Evolutionary conservation across 2,888 invertebrate genomes (phyloP), one percentile per base, ranked within the genome.

Genomic region (Carcina quercana): DNA sequence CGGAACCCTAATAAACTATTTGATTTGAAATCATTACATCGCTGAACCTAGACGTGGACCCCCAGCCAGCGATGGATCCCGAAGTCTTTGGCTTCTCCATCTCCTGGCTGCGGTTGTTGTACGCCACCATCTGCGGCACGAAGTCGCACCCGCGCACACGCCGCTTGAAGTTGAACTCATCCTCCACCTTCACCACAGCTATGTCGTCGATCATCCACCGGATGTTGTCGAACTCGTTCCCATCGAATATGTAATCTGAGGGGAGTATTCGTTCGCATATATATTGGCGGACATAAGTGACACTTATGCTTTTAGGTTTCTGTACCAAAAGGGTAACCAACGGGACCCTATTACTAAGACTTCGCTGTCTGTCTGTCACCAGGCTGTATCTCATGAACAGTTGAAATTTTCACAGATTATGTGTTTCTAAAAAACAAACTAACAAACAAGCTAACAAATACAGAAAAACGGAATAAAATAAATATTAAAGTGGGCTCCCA

Each of bases 191-290:
- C 1, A 82, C 80, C 0, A 82, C 64, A 0, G 82, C 82, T 28
- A 82, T 67, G 38, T 82, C 82, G 14, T 67, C 61, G 0, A 59
- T 43, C 76, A 82, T 78, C 82, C 82, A 82, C 2, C 65, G 59
- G 3, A 82, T 72, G 37, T 82, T 82, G 28, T 80, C 65, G 25
- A 70, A 71, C 0, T 70, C 61, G 1, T 54, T 30, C 0, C 78
- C 82, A 4, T 82, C 80, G 40, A 45, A 82, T 8, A 51, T 58
- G 35, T 79, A 79, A 13, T 53, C 79, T 79, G 37, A n/a, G n/a
- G n/a, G n/a, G n/a, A 4, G n/a, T n/a, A n/a, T n/a, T n/a, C n/a
- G n/a, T n/a, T n/a, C n/a, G n/a, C n/a, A n/a, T n/a, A n/a, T n/a
- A n/a, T n/a, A n/a, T n/a, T n/a, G n/a, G n/a, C n/a, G n/a, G n/a